Base-by-base conservation (phyloP, 2,113 vertebrate species). In the Corythornis vintsioides region DNA sequence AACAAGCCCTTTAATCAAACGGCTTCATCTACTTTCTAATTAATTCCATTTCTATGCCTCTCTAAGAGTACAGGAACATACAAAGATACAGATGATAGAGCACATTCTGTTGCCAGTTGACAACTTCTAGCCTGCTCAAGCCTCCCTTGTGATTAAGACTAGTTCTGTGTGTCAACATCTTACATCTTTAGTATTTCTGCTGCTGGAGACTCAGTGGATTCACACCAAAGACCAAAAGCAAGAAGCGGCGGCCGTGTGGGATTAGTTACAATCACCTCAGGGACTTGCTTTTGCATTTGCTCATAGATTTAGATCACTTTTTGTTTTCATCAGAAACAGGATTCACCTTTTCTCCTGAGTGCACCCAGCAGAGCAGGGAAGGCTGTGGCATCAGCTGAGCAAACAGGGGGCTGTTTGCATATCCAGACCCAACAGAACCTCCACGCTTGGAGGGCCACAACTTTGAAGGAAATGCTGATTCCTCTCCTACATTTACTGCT, bases 311-410 rank as follows among this genome's bases (percentile, higher is more conserved):
- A 65, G 45, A 66, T 38, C 26, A 0, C 64, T 52, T 89, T 81
- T 70, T 50, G 26, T 55, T 71, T 60, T 35, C 82, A 35, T 5
- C 76, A 52, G 79, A 33, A 48, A 3, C 57, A 2, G n/a, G 2
- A 10, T 20, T 42, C 82, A 22, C 59, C 89, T 71, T 18, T 73
- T 15, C 73, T 45, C 12, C 22, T 2, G 20, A 28, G 89, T 2
- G 10, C 77, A 8, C 3, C 7, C 45, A 47, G 9, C 50, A 33
- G 19, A 11, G 56, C 5, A 26, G 21, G 92, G 90, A 31, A 25
- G 65, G 5, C 22, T 50, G 7, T 43, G 64, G 85, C 95, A 91
- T 95, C 96, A 93, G 95, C 95, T 94, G 96, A 95, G 95, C 96
- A 97, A 96, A 96, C 92, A 94, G 1, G 26, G 10, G 82, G 38